Base-by-base conservation (phyloP, 2,888 invertebrate genomes). In the Heliconius aoede region DNA sequence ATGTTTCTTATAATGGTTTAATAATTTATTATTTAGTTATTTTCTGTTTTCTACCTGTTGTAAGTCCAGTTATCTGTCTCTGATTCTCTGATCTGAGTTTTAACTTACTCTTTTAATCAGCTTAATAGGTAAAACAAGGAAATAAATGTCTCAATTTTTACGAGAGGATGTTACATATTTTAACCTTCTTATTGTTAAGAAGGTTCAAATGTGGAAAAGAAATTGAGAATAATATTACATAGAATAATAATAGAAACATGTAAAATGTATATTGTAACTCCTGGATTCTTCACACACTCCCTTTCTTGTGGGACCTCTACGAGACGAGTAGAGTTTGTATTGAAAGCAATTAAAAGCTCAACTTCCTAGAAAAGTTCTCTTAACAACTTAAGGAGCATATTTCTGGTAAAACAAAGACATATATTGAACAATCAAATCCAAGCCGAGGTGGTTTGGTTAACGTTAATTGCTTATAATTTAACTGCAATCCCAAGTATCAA, bases 401-500 rank as follows among this genome's bases (percentile, higher is more conserved):
- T 69, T 69, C 51, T 55, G 30, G 69, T 55, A 32, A 55, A 30
- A 55, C 55, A 55, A 69, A 69, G 69, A 69, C 55, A 69, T 69
- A 55, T 28, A 55, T 15, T 40, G 36, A 65, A 55, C 69, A 69
- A 69, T 69, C 32, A 69, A 9, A 55, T 7, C 65, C 65, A 15
- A 64, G 24, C 64, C 30, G n/a, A n/a, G 5, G 21, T 36, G n/a
- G n/a, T n/a, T n/a, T n/a, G n/a, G n/a, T 36, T 40, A 65, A 65
- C n/a, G 58, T 26, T 60, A 36, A 72, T 60, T 72, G 36, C 58
- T 36, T 60, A 72, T 18, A 60, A 72, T 62, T 75, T 24, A 46
- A 75, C 51, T 58, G 58, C 36, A 26, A 36, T 67, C 28, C 32
- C 64, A 73, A 77, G 67, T 75, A 78, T 69, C 74, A 71, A 79